Percentiles rank a stretch among this genome's conserved stretches.
Conservation (phyloP, 2,797 vertebrate genomes). For the Rhinella marina region DNA sequence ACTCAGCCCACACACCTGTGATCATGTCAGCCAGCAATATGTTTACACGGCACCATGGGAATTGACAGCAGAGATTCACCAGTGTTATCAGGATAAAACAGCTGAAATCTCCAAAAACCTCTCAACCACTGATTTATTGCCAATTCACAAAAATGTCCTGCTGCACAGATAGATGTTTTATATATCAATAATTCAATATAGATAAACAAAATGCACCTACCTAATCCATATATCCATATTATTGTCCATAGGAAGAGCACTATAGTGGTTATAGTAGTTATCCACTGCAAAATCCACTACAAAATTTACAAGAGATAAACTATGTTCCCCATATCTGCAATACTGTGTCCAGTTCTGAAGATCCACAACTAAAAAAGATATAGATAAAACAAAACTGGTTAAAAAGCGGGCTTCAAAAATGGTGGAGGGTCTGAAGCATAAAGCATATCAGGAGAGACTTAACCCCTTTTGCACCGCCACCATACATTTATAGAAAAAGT, state of each 20-base stretch:
- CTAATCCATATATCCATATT: background rate
- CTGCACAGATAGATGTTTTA: no score
- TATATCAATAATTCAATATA: background rate
- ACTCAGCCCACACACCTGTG: slow-evolving; percentile 30
- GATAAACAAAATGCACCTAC: background rate
- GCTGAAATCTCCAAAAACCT: slow-evolving; percentile 7
- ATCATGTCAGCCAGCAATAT: slow-evolving; percentile 31
- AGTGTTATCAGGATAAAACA: slow-evolving; percentile 1
- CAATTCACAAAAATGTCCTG: background rate
- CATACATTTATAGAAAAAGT: no score
- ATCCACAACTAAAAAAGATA: no score
- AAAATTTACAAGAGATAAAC: no score
- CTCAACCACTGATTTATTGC: background rate
- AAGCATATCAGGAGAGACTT: no score
- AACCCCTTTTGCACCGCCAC: no score
- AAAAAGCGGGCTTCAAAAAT: no score
- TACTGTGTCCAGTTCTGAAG: no score
- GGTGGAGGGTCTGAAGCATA: no score
- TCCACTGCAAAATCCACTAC: no score
- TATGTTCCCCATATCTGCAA: no score
- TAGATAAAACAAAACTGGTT: no score
- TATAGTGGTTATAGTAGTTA: background rate
- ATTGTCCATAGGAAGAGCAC: background rate
- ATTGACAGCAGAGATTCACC: slow-evolving; percentile 26
- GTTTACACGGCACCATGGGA: slow-evolving; percentile 36